These are phyloP conservation scores for Chionis minor DNA, from an alignment of 2,113 vertebrate species.

Conservation along the genomic window DNA sequence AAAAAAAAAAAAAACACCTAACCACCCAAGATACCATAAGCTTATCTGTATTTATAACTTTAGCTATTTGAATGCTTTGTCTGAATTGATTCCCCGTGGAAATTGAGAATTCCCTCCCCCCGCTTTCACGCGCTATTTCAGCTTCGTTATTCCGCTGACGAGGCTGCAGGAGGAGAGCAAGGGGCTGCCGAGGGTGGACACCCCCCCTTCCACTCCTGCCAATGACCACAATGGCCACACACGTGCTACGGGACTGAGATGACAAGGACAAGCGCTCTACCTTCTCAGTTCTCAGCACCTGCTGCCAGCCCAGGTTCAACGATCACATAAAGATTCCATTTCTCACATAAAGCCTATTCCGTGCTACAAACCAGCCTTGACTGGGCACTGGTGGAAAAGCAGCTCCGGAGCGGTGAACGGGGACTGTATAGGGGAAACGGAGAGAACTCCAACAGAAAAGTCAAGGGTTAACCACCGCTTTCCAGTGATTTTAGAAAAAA, in stretches of 20 bases:
- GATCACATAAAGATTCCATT: not conserved
- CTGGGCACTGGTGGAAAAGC: not conserved
- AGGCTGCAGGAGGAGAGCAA: not conserved
- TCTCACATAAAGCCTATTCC: not conserved
- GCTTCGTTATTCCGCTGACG: accelerated
- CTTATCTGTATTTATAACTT: not conserved
- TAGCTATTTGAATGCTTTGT: not conserved
- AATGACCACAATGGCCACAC: accelerated
- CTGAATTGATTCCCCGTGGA: not conserved
- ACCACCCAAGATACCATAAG: not conserved
- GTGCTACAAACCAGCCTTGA: not conserved
- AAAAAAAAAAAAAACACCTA: too few species aligned
- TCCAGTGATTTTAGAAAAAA: not conserved
- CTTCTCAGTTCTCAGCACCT: not conserved
- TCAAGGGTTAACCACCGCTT: not conserved
- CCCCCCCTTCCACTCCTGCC: not conserved
- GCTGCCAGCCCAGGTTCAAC: not conserved
- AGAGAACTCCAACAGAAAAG: not conserved
- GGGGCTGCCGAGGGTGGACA: accelerated
- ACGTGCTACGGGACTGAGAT: accelerated
- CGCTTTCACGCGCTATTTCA: not conserved
- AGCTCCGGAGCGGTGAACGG: not conserved
- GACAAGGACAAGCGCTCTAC: not conserved
- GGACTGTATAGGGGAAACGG: not conserved
- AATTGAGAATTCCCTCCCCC: not conserved